Evolutionary conservation across 1,140 invertebrate genomes (phyloP).

Genomic region (Neodiprion virginianus): DNA sequence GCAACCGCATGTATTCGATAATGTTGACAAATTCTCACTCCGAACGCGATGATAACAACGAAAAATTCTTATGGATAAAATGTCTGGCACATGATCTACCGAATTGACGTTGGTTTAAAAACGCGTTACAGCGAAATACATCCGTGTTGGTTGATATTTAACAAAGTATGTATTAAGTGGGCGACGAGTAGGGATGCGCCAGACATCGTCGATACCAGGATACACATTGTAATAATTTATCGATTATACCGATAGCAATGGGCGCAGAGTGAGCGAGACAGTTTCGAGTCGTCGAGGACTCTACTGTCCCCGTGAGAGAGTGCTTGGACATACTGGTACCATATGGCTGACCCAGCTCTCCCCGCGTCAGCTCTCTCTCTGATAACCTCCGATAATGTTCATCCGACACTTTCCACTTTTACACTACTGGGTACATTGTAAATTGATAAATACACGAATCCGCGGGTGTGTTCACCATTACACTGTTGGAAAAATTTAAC

Average conservation of each 20-base stretch:
- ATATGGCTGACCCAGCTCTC: constrained; percentile 47
- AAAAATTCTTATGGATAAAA: too few relatives aligned
- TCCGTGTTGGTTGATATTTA: too few relatives aligned
- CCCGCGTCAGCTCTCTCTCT: constrained; percentile 25
- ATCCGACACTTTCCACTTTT: not conserved
- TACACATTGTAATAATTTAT: constrained; percentile 52
- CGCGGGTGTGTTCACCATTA: too few relatives aligned
- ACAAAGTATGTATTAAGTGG: not conserved
- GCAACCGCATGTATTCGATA: too few relatives aligned
- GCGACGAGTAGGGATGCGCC: not conserved
- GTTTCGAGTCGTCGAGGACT: constrained; percentile 30
- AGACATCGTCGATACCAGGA: constrained; percentile 21
- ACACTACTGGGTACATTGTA: too few relatives aligned
- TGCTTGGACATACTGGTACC: constrained; percentile 53
- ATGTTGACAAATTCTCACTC: too few relatives aligned
- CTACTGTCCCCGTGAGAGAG: constrained; percentile 47
- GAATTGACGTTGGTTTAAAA: too few relatives aligned
- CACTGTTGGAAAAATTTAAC: too few relatives aligned
- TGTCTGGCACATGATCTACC: too few relatives aligned
- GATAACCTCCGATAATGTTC: constrained; percentile 54
- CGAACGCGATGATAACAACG: too few relatives aligned
- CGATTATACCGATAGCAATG: constrained; percentile 45
- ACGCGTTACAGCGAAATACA: too few relatives aligned
- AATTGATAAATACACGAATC: too few relatives aligned
- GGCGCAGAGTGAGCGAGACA: constrained; percentile 14